Base-by-base conservation (phyloP, 2,113 vertebrate genomes). In the Scortum barcoo region DNA sequence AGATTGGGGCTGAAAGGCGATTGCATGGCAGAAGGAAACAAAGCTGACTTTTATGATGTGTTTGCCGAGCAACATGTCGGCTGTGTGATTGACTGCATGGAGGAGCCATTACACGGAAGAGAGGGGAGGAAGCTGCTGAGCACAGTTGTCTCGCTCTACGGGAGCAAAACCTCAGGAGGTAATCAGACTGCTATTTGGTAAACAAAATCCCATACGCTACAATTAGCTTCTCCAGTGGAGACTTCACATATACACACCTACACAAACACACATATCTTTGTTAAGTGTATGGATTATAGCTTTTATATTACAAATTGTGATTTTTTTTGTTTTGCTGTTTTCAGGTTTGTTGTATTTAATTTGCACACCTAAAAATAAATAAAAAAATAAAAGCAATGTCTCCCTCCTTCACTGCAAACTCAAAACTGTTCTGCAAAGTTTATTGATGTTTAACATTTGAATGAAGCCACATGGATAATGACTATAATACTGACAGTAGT, bases 71-170 rank as follows among this genome's bases (percentile, higher is more conserved):
- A 81, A 81, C 58, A 54, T 51, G 54, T 80, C 8, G 33, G 72
- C 85, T 71, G 62, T 66, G 62, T 88, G 84, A 93, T 91, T 91
- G 86, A 90, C 86, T 84, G 84, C 65, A 67, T 54, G 83, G 90
- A 91, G 84, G 90, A 92, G 86, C 70, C 85, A 88, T 93, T 87
- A 90, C 58, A 88, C 81, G 83, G 81, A 87, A 87, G 72, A 84
- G 72, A 85, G 65, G 61, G 73, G 63, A 84, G 76, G 81, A 82
- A 46, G 83, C 83, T 74, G 88, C 81, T 87, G 86, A 86, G 90
- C 80, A 86, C 85, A 78, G 87, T 86, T 68, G 90, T 90, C 75
- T 84, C 72, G 36, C 79, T 83, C 89, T 88, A 80, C 83, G 78
- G 86, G 80, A 76, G 72, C 70, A 83, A 77, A 86, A 89, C 93